Base-by-base conservation (phyloP, 2,888 invertebrate genomes). In the Macaria notata region DNA sequence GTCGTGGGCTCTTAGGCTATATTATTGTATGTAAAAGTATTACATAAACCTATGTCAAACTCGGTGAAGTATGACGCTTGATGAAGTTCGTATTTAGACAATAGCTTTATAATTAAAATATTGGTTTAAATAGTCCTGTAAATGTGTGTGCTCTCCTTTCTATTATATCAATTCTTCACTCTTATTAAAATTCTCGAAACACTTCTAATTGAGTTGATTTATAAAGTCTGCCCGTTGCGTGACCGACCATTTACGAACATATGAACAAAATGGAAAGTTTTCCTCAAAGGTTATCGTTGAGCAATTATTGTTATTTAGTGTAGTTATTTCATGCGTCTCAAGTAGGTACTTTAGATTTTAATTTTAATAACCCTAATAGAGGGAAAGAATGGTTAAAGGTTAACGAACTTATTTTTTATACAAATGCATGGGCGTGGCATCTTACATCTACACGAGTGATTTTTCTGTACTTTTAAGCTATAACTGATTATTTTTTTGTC, bases 141-240 rank as follows among this genome's bases (percentile, higher is more conserved):
- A 36, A 6, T 36, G 7, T 36, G 33, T 7, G 19, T 36, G 3
- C 33, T 36, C 7, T 33, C 4, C 33, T 36, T 36, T 36, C 33
- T 19, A 36, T 36, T 36, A 36, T 36, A 2, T 36, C 33, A 36
- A 36, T 36, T 36, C 3, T 36, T 7, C 33, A 36, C 33, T 36
- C 50, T 47, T 36, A 54, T 54, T 54, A 54, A 59, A 54, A 54
- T 54, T 58, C 58, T 39, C 31, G 44, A 38, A 38, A 39, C 54
- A 45, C 47, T 58, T 57, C 54, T 59, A 54, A 54, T 59, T 46
- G 54, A 9, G 3, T 46, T 50, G 59, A 59, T 54, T 54, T 50
- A 59, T 47, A 30, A 41, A 46, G 41, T 58, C 49, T 19, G 31
- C 29, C 33, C 19, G 38, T 54, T 31, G 59, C 59, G 59, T 59